phyloP scores from a whole-genome alignment of 1,140 invertebrate species.

The Anoplolepis gracilipes region DNA sequence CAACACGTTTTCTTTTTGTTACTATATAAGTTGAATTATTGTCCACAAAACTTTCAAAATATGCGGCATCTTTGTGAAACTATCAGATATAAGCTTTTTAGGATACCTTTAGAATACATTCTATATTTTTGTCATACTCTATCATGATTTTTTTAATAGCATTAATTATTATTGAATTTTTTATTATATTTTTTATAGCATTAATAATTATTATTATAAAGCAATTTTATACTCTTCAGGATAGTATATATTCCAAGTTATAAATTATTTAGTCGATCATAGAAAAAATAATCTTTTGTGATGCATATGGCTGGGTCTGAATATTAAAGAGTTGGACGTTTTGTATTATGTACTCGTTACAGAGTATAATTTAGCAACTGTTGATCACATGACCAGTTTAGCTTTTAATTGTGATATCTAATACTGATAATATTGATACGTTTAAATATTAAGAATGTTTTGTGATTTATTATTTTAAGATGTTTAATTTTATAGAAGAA shows the following conservation, averaged over 20 bases:
- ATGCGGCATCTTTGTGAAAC: slow-evolving; percentile 32
- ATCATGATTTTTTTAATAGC: slow-evolving; percentile 11
- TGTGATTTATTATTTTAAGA: slow-evolving; percentile 3
- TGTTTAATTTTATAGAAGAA: background rate
- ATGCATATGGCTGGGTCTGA: slow-evolving; percentile 71
- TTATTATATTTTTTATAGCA: background rate
- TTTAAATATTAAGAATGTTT: slow-evolving; percentile 22
- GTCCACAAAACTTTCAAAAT: slow-evolving; percentile 21
- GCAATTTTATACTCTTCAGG: background rate
- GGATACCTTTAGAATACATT: background rate
- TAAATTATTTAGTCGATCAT: slow-evolving; percentile 59
- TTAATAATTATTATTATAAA: slow-evolving; percentile 1
- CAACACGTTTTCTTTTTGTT: background rate
- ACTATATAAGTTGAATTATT: background rate
- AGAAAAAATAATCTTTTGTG: slow-evolving; percentile 41
- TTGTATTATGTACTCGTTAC: slow-evolving; percentile 50
- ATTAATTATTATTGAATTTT: slow-evolving; percentile 9
- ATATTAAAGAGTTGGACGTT: slow-evolving; percentile 52
- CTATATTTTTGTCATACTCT: background rate
- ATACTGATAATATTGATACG: background rate
- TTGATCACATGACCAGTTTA: slow-evolving; percentile 27
- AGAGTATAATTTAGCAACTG: slow-evolving; percentile 9
- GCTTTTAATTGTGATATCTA: background rate
- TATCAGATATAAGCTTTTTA: background rate
- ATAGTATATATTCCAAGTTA: slow-evolving; percentile 12